Evolutionary conservation across 2,113 vertebrate species (phyloP), one percentile per base, ranked within the genome.

Genomic region (Suricata suricatta): DNA sequence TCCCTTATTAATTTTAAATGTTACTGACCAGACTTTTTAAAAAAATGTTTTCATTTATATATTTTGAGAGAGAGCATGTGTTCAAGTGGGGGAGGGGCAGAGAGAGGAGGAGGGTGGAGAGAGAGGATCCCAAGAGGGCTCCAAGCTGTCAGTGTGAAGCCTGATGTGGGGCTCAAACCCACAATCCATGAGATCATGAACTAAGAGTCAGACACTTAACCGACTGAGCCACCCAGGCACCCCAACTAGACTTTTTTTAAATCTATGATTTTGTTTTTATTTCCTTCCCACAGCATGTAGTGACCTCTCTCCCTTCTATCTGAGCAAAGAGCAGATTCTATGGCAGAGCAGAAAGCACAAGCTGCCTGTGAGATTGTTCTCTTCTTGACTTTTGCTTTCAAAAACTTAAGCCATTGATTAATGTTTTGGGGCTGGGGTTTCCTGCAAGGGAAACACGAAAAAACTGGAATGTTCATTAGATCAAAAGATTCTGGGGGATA

Each of bases 1-100:
- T 47, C 29, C 64, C 15, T 72, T 54, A 72, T 90, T 93, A 54
- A 95, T 94, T 96, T 95, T 91, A 91, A 33, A 83, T 44, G 23
- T 68, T 68, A 15, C 87, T 92, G 35, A 63, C 57, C 88, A 95
- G 29, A 64, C 33, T 57, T 84, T 82, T 2, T 13, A 15, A 66
- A 66, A 66, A 66, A 66, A 66, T 15, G 57, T 60, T 60, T 60
- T 60, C 19, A 7, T 25, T 60, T 60, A 23, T 23, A 23, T 60
- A 60, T 60, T 60, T 60, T 60, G 57, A 60, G 57, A 60, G 57
- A 60, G 57, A 23, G 57, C 57, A 23, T 3, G 8, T 2, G 7
- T 2, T 2, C 57, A 9, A 25, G 21, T 25, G 57, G 21, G 57
- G 8, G 21, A 23, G 57, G 57, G 21, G 57, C 21, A 60, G 7